Evolutionary conservation across 2,888 invertebrate genomes (phyloP), one percentile per base, ranked within the genome.

Genomic region (Prosapia bicincta): DNA sequence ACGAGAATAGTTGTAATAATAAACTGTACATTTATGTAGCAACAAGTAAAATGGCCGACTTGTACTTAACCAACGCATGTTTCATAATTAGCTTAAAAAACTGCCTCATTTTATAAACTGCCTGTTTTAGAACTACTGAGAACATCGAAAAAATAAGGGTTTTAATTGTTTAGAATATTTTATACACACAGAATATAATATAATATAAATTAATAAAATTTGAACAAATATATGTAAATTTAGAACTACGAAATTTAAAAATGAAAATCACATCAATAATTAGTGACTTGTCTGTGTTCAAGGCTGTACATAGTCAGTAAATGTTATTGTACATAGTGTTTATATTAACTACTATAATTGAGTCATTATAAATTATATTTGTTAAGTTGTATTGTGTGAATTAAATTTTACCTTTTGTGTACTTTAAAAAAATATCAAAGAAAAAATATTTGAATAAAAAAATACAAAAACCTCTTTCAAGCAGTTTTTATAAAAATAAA

Each of bases 271-370:
- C 54, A 54, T 54, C 54, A 76, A 76, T 71, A 70, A 77, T 74
- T 77, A 78, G 78, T 78, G 77, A 78, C 76, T 78, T 78, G 76
- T 78, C 78, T 78, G 78, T 78, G 78, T 78, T 78, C 78, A 78
- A 73, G 66, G 76, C 69, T 78, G 74, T 78, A 76, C 43, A 76
- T 76, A 76, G 30, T 54, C 28, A 69, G 76, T 77, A 76, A 71
- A 78, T 77, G 77, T 77, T 78, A 76, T 69, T 76, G 76, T 76
- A 76, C 54, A 76, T 76, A 76, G 67, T 38, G 30, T 70, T 71
- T 71, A 54, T 66, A 78, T 76, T 73, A 77, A 74, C 54, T 74
- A 74, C 69, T 69, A 67, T 25, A 65, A 78, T 69, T 76, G 74
- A 78, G 76, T 78, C 78, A 76, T 70, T 73, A 76, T 77, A 69